Evolutionary conservation across 2,888 invertebrate genomes (phyloP).

Genomic region (Tubulanus polymorphus): DNA sequence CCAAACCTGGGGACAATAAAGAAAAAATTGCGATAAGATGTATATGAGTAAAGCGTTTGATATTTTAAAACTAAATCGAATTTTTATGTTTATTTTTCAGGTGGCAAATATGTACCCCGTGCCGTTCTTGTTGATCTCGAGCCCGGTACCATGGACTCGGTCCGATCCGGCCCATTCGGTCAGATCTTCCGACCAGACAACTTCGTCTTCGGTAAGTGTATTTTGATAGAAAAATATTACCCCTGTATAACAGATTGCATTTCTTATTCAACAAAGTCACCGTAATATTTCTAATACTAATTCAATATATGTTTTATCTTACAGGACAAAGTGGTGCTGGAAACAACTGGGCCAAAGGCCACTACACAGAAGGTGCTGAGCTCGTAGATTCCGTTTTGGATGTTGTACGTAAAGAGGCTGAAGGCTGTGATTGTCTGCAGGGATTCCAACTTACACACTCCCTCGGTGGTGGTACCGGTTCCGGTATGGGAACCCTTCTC

Average conservation of each 20-base stretch:
- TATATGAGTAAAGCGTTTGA: no score
- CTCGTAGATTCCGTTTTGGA: conserved; percentile 60
- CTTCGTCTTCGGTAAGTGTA: conserved; percentile 68
- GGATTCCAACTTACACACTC: conserved; percentile 60
- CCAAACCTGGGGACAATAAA: no score
- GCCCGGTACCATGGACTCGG: conserved; percentile 94
- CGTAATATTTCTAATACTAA: no score
- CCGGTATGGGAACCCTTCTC: conserved; percentile 80
- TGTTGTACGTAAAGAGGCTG: conserved; percentile 68
- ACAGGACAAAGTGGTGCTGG: conserved; percentile 64
- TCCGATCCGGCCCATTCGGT: conserved; percentile 86
- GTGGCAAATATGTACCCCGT: conserved; percentile 86
- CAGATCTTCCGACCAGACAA: conserved; percentile 91
- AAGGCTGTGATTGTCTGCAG: conserved; percentile 79
- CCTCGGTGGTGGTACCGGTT: conserved; percentile 80
- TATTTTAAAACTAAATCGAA: no score
- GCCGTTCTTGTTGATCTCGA: conserved; percentile 90
- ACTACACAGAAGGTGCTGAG: conserved; percentile 83
- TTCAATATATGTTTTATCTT: no score
- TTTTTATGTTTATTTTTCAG: no score
- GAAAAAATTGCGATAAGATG: no score
- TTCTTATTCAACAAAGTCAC: no score
- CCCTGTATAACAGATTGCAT: no score
- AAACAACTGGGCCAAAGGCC: conserved; percentile 83
- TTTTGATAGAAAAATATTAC: neutral